phyloP scores from a whole-genome alignment of 2,888 invertebrate genomes.

The Drosophila trichaetosa region DNA sequence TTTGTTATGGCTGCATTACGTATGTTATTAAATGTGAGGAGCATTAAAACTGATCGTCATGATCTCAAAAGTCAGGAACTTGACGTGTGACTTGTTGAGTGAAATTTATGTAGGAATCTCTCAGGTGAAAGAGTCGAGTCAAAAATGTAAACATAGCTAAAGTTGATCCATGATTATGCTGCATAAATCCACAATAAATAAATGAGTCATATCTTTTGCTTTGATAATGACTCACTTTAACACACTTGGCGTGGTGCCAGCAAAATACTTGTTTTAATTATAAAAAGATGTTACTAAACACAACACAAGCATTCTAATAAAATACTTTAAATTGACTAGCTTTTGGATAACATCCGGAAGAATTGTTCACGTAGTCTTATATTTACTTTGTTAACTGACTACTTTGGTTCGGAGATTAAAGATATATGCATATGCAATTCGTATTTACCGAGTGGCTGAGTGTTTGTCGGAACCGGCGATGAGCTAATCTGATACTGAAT shows the following conservation, averaged over 20 bases:
- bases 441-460: background rate
- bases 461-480: constrained; percentile 11
- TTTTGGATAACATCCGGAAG: background rate
- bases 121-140: background rate
- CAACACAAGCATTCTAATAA: background rate
- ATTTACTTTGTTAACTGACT: background rate
- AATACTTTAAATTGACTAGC: background rate
- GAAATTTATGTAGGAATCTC: background rate
- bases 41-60: background rate
- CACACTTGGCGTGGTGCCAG: background rate
- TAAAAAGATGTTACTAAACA: background rate
- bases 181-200: background rate
- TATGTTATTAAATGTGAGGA: background rate
- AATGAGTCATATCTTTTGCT: background rate
- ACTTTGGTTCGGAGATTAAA: background rate
- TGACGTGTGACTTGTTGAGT: background rate
- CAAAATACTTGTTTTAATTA: background rate
- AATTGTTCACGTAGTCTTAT: background rate
- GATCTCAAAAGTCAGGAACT: background rate
- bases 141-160: background rate
- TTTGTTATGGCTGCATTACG: background rate
- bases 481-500: constrained; percentile 21
- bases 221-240: background rate
- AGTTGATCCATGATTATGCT: background rate
- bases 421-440: background rate